Evolutionary conservation across 2,113 vertebrate genomes (phyloP).

Genomic region (Rhynchopsitta pachyrhyncha): DNA sequence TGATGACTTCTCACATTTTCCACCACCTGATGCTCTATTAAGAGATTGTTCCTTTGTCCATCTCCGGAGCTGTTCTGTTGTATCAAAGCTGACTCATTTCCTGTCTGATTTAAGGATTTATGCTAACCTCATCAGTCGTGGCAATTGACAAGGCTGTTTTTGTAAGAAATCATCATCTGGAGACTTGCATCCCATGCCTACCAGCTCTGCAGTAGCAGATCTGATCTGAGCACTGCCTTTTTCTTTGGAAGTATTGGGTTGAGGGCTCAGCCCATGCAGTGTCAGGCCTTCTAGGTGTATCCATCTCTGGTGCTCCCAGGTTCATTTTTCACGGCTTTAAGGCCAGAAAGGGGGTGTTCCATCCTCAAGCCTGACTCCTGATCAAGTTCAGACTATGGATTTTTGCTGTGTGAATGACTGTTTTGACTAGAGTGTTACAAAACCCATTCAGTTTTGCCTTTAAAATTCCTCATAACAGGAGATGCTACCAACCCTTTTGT

Average conservation of each 20-base stretch:
- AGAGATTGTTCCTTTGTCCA: constrained; percentile 4
- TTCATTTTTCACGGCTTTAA: background rate
- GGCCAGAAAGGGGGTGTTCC: background rate
- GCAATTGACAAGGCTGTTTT: background rate
- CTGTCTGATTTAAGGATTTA: background rate
- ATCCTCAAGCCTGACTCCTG: background rate
- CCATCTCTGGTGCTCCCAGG: background rate
- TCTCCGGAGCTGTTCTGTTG: background rate
- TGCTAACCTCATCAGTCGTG: background rate
- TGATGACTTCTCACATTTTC: background rate
- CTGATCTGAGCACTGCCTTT: background rate
- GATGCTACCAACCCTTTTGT: background rate
- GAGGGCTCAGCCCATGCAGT: background rate
- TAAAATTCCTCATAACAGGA: background rate
- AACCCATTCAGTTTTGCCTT: background rate
- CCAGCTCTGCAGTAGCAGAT: background rate
- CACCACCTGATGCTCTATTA: constrained; percentile 2
- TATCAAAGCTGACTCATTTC: background rate
- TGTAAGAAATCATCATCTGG: background rate
- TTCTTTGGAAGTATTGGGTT: background rate
- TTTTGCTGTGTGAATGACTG: background rate
- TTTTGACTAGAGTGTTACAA: background rate
- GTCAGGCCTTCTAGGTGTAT: background rate
- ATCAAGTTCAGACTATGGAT: background rate
- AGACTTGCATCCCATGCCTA: background rate